These are phyloP conservation scores for Hyperoodon ampullatus DNA, from an alignment of 2,113 vertebrate genomes.

Conservation along the genomic window DNA sequence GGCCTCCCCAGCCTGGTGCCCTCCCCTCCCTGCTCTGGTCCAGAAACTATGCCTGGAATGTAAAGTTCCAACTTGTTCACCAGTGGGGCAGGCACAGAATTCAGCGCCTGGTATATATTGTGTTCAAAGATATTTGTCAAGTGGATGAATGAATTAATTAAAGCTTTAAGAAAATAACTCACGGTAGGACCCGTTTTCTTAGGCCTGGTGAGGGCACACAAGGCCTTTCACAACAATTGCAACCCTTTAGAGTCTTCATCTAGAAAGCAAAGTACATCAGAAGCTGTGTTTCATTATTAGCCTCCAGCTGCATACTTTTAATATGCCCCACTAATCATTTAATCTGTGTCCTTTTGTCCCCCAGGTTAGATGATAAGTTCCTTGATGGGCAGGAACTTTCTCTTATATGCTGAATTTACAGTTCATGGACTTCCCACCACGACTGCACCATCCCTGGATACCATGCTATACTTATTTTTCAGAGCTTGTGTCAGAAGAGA, in stretches of 20 bases:
- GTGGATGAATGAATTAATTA: background rate
- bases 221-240: background rate
- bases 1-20: no score
- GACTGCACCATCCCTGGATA: background rate
- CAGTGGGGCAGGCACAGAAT: background rate
- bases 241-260: background rate
- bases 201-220: no score
- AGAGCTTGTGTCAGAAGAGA: background rate
- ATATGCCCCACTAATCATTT: background rate
- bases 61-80: background rate
- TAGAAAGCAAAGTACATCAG: background rate
- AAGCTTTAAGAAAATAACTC: background rate
- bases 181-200: background rate
- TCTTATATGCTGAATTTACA: background rate
- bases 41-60: background rate
- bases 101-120: accelerated
- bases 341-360: background rate
- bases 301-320: background rate
- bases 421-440: background rate
- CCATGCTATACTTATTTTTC: background rate
- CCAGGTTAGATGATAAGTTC: background rate
- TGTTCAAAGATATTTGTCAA: background rate
- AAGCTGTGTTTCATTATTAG: background rate
- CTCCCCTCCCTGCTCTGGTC: background rate
- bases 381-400: background rate